Base-by-base conservation (phyloP, 2,113 vertebrate species). In the Elachura formosa region DNA sequence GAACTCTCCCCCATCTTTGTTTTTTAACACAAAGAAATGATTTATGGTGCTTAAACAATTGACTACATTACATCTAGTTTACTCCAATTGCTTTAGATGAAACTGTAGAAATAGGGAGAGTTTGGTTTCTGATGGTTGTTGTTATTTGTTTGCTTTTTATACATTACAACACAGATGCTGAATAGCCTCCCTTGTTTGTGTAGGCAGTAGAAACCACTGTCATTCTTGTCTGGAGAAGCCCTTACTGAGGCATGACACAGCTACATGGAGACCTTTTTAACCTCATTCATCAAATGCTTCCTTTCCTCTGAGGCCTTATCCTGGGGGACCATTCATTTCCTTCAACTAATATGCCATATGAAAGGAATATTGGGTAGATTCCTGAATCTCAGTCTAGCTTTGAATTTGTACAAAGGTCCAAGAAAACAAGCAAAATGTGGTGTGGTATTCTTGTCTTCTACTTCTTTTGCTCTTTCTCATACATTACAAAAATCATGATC, bases 211-310 rank as follows among this genome's bases (percentile, higher is more conserved):
- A 93, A 96, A 91, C 79, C 48, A 91, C 89, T 90, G 67, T 90
- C 87, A 49, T 71, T 96, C 85, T 94, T 94, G 79, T 88, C 92
- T 81, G 90, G 80, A 93, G 94, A 88, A 96, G 83, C 92, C 85
- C 85, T 96, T 90, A 88, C 90, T 3, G 11, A 78, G 93, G 87
- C 90, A 84, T 90, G 93, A 97, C 93, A 96, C 93, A 93, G 82
- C 90, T 88, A 94, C 87, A 77, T 49, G 0, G 40, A 96, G 96
- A 82, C 78, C 82, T 96, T 90, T 95, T 81, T 62, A 51, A 93
- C 93, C 94, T 97, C 91, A 94, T 94, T 89, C 93, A 96, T 96
- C 92, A 90, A 78, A 88, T 54, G 36, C 86, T 97, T 96, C 95
- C 95, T 95, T 94, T 89, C 90, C 87, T 93, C 91, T 54, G 88